phyloP scores from a whole-genome alignment of 2,113 vertebrate species.

The Callionymus lyra region DNA sequence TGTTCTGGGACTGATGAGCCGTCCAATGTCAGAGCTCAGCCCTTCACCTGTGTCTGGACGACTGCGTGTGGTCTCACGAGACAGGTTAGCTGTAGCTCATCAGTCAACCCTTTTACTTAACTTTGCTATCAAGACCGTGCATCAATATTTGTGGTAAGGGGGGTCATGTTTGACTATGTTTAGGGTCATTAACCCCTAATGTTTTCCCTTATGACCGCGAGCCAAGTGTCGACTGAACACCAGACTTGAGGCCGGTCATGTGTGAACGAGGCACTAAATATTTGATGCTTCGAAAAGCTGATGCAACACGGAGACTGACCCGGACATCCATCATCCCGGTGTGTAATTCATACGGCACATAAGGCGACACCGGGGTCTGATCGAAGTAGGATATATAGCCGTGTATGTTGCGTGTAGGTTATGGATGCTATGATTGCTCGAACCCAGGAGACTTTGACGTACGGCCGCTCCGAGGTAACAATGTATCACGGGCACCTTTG shows the following conservation, averaged over 20 bases:
- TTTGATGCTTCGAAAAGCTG: slow-evolving; percentile 37
- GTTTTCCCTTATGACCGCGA: slow-evolving; percentile 14
- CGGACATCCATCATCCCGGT: slow-evolving; percentile 18
- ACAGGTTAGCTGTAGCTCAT: slow-evolving; percentile 16
- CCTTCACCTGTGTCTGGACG: slow-evolving; percentile 22
- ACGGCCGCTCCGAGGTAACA: slow-evolving; percentile 7
- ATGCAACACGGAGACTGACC: slow-evolving; percentile 14
- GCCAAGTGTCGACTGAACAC: slow-evolving; percentile 8
- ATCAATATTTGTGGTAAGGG: background rate
- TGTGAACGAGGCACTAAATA: slow-evolving; percentile 31
- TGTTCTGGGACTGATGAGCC: slow-evolving; percentile 38
- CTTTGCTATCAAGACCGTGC: background rate
- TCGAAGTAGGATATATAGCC: slow-evolving; percentile 25
- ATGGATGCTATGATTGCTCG: slow-evolving; percentile 13
- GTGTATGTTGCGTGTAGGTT: slow-evolving; percentile 11
- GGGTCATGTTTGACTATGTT: background rate
- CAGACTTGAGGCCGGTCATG: slow-evolving; percentile 3
- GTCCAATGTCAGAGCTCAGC: slow-evolving; percentile 13
- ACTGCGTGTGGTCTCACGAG: slow-evolving; percentile 13
- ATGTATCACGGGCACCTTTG: slow-evolving; percentile 11
- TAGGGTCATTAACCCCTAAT: slow-evolving; percentile 3
- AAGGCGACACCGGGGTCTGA: slow-evolving; percentile 20
- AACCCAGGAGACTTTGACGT: slow-evolving; percentile 15
- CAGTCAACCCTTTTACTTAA: slow-evolving; percentile 10
- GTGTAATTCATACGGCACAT: slow-evolving; percentile 12